Percentiles rank a stretch among this genome's conserved stretches.
phyloP scores from a whole-genome alignment of 2,113 vertebrate species.

The Ophthalmolycus amberensis region DNA sequence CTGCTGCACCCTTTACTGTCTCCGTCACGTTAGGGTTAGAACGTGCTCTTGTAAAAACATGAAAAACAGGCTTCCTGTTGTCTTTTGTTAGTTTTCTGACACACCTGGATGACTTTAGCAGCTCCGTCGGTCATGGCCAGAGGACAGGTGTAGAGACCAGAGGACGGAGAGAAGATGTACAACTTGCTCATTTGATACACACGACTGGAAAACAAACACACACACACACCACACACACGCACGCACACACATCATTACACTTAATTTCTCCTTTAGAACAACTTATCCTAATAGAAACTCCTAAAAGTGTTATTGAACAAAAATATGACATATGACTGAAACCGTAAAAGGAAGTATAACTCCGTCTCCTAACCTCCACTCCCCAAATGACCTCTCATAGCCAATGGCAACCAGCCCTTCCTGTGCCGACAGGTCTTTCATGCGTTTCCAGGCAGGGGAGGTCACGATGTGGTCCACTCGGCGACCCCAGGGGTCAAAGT shows the following conservation, averaged over 20 bases:
- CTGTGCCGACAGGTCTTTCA: conserved; percentile 85
- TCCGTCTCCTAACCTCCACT: conserved; percentile 81
- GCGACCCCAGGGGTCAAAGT: conserved; percentile 83
- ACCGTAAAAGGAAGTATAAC: neutral
- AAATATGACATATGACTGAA: neutral
- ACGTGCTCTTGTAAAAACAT: neutral
- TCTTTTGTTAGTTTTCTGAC: conserved; percentile 2
- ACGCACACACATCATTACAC: neutral
- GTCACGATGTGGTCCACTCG: conserved; percentile 84
- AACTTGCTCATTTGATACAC: conserved; percentile 89
- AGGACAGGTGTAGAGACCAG: conserved; percentile 86
- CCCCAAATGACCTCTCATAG: conserved; percentile 83
- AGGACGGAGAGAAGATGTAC: conserved; percentile 84
- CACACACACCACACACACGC: neutral
- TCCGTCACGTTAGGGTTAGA: neutral
- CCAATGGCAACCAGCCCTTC: conserved; percentile 85
- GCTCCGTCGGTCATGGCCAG: conserved; percentile 93
- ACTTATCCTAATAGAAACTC: neutral
- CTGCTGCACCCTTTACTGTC: neutral
- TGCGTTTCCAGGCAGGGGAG: conserved; percentile 82
- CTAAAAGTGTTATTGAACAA: neutral
- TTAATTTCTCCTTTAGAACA: conserved; percentile 8
- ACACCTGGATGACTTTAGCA: conserved; percentile 90
- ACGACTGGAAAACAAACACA: conserved; percentile 78
- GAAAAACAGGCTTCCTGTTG: neutral